A percentile compares a stretch with the other conserved stretches of the same genome.
Conservation (phyloP, 2,888 invertebrate species). For the Tiliacea citrago region DNA sequence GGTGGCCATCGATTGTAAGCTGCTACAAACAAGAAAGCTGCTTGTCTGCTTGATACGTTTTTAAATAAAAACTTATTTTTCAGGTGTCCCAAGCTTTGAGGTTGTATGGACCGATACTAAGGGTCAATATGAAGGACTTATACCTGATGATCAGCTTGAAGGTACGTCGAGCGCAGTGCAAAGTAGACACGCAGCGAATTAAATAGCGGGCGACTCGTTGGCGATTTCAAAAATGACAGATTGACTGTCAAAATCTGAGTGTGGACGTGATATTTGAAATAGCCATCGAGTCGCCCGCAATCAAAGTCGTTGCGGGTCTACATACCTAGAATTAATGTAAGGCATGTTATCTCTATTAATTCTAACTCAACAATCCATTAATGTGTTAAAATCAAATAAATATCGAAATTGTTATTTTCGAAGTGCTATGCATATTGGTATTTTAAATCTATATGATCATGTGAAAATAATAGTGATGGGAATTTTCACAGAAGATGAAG, state of each 20-base stretch:
- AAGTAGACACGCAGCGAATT: background rate
- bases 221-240: background rate
- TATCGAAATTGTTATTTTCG: background rate
- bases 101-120: constrained; percentile 93
- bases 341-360: background rate
- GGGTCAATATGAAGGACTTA: constrained; percentile 90
- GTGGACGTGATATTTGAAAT: background rate
- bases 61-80: constrained; percentile 45
- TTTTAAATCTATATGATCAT: background rate
- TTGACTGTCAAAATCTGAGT: background rate
- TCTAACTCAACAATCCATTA: background rate
- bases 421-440: background rate
- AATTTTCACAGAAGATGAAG: constrained; percentile 81
- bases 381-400: background rate
- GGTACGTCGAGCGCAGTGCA: constrained; percentile 69
- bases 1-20: background rate
- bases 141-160: constrained; percentile 91
- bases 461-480: constrained; percentile 1
- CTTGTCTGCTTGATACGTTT: background rate
- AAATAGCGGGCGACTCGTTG: background rate
- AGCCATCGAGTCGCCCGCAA: background rate
- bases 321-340: background rate
- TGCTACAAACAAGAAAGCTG: background rate
- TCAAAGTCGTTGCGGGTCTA: background rate
- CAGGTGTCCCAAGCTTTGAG: constrained; percentile 93